Evolutionary conservation across 1,140 invertebrate genomes (phyloP), one percentile per base, ranked within the genome.

Genomic region (Pogonognathellus flavescens): DNA sequence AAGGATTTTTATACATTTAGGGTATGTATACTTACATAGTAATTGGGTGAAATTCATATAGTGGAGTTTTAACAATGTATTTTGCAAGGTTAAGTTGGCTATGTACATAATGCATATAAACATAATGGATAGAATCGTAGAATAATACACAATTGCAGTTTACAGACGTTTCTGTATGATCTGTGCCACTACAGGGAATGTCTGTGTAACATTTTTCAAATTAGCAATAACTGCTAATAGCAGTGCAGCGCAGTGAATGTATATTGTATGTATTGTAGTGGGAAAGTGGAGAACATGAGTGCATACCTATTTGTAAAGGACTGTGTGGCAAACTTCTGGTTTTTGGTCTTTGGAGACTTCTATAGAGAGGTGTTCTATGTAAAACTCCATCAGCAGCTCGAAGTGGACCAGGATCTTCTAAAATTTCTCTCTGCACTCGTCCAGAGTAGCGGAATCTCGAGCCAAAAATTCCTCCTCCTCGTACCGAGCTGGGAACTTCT

Each of bases 381-480:
- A 89, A 85, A 18, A 86, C 88, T 25, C 83, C 85, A 76, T 88
- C 87, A 8, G 52, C 22, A 76, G 85, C 82, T 52, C 91, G 90
- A 22, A 92, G 90, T 49, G 92, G 92, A 59, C 92, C 92, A 83
- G 91, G 91, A 88, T 95, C 95, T 89, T 95, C 94, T 76, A 97
- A 91, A 81, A 97, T 95, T 91, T 98, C 97, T 57, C 94, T 92
- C 91, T 98, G 96, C 18, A 96, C 97, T 84, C 96, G 92, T 2
- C 97, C 97, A 80, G 95, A 95, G 91, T 96, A 97, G 88, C 96
- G 95, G 90, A 98, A 98, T 91, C 97, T 97, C 59, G 96, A 97
- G 57, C 96, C 96, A 92, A 98, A 98, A 88, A 98, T 93, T 13
- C 96, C 95, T n/a, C 97, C 97, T 31, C 97, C 96, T 22, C 96